Evolutionary conservation across 2,888 invertebrate species (phyloP), one percentile per base, ranked within the genome.

Genomic region (Tortrix viridana): DNA sequence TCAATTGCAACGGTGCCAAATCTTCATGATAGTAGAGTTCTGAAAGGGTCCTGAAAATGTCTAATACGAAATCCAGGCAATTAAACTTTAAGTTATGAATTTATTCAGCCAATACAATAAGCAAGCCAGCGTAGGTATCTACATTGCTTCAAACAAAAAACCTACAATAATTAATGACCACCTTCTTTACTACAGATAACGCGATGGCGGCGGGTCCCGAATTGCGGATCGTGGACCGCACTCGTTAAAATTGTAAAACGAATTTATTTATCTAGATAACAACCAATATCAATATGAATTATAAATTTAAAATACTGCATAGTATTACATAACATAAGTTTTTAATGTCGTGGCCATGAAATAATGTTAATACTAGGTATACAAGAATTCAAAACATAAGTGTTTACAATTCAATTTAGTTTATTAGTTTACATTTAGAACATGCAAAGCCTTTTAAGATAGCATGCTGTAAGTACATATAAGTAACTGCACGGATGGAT

Each of bases 11-110:
- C 58, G 12, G 41, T 53, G 53, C 53, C 41, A 59, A 44, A 43
- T 32, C 49, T 23, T 14, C 19, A n/a, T 16, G n/a, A 56, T 32
- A 26, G 16, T 43, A 59, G 18, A 59, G 16, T 19, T 32, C 41
- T 59, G 43, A 50, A 32, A 7, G 16, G 5, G 16, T 46, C 52
- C 60, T 60, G 60, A 22, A 60, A 41, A 38, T 18, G 19, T 53
- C 26, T 47, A 20, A 32, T 18, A 60, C n/a, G 7, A 6, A 38
- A 47, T 20, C 22, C 7, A 46, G 19, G 14, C 16, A 32, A 32
- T 22, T 6, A 55, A 44, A 19, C 44, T 44, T 43, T 20, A 44
- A 32, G 32, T 38, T 18, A 37, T 12, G 20, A 16, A 9, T 19
- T 7, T 19, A 26, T 18, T 37, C 18, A 50, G 50, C 32, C 50